Base-by-base conservation (phyloP, 2,113 vertebrate species). In the Alethe castanea region DNA sequence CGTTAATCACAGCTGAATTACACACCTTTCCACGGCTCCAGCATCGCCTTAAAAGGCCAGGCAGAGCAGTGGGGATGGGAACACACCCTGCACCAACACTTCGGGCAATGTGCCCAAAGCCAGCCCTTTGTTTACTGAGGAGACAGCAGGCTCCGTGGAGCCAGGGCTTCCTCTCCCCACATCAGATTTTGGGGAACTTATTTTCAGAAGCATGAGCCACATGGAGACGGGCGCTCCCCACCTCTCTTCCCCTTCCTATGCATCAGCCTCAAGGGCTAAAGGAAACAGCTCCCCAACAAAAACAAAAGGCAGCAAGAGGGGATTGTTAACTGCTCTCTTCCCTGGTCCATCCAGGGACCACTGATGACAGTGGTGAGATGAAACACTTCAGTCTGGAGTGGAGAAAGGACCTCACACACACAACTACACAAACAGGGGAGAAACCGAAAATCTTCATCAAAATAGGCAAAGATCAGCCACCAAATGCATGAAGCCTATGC, bases 1-100 rank as follows among this genome's bases (percentile, higher is more conserved):
- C 88, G 14, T 97, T 96, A 95, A 96, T 97, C 93, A 96, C 3
- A 0, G 23, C 82, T 69, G 60, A 64, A 86, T 88, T 86, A 90
- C 85, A 90, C 96, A 96, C 93, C 92, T 96, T 92, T 52, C 93
- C 42, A 38, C 8, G 65, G 36, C 92, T 96, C 84, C 91, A 71
- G 88, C 93, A 96, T 95, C 67, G 7, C 94, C 96, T 96, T 96
- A 97, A 93, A 97, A 96, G 95, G 95, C 86, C 96, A 97, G 80
- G 95, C 90, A 94, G 88, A 96, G 94, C 87, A 67, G 88, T 42
- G 38, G 86, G 92, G 94, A 83, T 8, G 48, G 89, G 90, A 95
- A 92, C 19, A 82, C 92, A 95, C 92, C 92, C 94, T 93, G 93
- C 92, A 93, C 95, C 95, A 96, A 86, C 94, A 93, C 65, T 71